These are phyloP conservation scores for Drosophila conformis DNA, from an alignment of 2,888 invertebrate genomes.

Conservation along the genomic window DNA sequence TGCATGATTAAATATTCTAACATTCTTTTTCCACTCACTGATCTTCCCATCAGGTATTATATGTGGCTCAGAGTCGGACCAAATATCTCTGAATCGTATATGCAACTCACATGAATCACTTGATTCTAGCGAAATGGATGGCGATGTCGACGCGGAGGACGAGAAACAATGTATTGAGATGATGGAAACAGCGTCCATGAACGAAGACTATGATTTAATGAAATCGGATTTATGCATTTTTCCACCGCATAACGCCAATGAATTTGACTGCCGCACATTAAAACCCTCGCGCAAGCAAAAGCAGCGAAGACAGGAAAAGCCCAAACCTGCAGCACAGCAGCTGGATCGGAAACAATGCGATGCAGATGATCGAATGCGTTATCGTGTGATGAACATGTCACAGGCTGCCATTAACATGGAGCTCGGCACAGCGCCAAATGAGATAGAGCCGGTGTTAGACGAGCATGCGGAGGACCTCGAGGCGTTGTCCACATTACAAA, in stretches of 20 bases:
- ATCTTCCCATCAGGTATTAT: conserved; percentile 84
- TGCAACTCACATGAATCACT: conserved; percentile 90
- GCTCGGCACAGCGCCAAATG: conserved; percentile 50
- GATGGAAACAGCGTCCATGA: conserved; percentile 84
- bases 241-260: conserved; percentile 70
- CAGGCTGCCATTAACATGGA: conserved; percentile 76
- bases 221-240: conserved; percentile 84
- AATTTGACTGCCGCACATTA: conserved; percentile 82
- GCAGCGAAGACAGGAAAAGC: conserved; percentile 63
- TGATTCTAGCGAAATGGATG: conserved; percentile 88
- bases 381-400: conserved; percentile 82
- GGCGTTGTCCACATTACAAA: conserved; percentile 8
- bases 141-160: conserved; percentile 86
- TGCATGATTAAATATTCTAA: conserved; percentile 5
- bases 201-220: conserved; percentile 84
- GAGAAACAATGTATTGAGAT: conserved; percentile 87
- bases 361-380: conserved; percentile 68
- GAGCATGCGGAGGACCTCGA: conserved; percentile 21
- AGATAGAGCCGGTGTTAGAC: conserved; percentile 51
- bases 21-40: background rate
- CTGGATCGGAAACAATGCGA: conserved; percentile 41
- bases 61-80: conserved; percentile 86
- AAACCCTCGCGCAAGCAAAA: conserved; percentile 82
- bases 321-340: conserved; percentile 41
- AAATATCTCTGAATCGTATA: conserved; percentile 84